Conservation (phyloP, 2,113 vertebrate genomes). For the Manacus vitellinus region DNA sequence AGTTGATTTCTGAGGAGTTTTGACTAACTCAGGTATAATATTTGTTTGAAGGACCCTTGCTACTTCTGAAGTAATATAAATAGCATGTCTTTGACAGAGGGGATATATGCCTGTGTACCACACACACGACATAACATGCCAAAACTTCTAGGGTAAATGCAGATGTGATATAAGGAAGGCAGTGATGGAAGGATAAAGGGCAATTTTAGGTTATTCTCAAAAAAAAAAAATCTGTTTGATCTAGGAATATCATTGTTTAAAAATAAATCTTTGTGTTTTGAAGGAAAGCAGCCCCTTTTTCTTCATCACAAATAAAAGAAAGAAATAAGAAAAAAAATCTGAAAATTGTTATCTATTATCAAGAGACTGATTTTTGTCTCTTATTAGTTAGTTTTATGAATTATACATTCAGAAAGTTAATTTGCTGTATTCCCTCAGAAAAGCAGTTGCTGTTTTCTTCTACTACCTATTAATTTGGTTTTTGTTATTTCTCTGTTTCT, state of each 20-base stretch:
- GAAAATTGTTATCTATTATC: neutral
- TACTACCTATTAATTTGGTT: neutral
- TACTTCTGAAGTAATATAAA: neutral
- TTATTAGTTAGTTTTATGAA: neutral
- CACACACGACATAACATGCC: neutral
- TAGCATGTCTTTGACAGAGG: slow-evolving; percentile 1
- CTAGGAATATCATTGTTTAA: neutral
- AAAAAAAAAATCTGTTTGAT: neutral
- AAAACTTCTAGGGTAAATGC: slow-evolving; percentile 2
- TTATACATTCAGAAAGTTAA: neutral
- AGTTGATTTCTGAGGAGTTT: neutral
- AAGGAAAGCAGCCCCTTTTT: neutral
- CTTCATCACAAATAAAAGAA: neutral
- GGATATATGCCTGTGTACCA: neutral
- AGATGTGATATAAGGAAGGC: neutral
- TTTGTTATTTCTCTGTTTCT: neutral
- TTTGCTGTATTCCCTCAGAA: neutral
- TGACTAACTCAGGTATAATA: neutral
- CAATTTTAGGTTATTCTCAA: neutral
- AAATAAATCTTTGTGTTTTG: neutral
- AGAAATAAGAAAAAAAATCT: neutral
- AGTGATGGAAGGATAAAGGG: neutral
- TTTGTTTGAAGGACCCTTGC: neutral
- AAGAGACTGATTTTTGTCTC: neutral
- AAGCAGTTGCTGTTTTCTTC: neutral